Evolutionary conservation across 1,140 invertebrate species (phyloP).

Genomic region (Drosophila albomicans): DNA sequence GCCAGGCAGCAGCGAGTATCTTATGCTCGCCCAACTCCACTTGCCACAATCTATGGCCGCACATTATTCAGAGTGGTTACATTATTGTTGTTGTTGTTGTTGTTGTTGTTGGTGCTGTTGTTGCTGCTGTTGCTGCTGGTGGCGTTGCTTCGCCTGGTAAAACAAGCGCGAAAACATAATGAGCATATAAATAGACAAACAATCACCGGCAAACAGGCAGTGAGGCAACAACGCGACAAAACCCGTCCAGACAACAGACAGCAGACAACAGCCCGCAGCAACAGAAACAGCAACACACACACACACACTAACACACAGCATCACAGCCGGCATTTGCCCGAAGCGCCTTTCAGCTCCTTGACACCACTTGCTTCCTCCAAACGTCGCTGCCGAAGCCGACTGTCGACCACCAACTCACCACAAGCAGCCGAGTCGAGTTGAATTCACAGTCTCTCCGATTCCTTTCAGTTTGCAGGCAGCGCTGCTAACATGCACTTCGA

Average conservation of each 20-base stretch:
- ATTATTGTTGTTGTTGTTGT: slow-evolving; percentile 3
- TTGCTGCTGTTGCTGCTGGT: slow-evolving; percentile 3
- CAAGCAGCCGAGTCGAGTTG: slow-evolving; percentile 16
- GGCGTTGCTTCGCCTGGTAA: slow-evolving; percentile 55
- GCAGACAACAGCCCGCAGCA: slow-evolving; percentile 13
- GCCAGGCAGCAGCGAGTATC: neutral
- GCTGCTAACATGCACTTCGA: slow-evolving; percentile 20
- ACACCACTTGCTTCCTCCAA: neutral
- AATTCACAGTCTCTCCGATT: slow-evolving; percentile 1
- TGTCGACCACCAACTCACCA: slow-evolving; percentile 29
- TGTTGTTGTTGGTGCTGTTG: slow-evolving; percentile 15
- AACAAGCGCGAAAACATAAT: slow-evolving; percentile 79
- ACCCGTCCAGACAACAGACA: slow-evolving; percentile 27
- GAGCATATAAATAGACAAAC: slow-evolving; percentile 78
- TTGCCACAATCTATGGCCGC: slow-evolving; percentile 68
- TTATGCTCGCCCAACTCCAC: slow-evolving; percentile 9
- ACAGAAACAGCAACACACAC: neutral
- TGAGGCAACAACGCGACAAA: slow-evolving; percentile 16
- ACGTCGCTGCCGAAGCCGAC: neutral
- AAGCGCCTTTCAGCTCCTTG: neutral
- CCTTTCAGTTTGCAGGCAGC: slow-evolving; percentile 32
- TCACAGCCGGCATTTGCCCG: neutral
- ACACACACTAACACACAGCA: slow-evolving; percentile 2
- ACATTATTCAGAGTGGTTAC: slow-evolving; percentile 62
- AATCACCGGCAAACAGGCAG: slow-evolving; percentile 49